Percentiles rank a stretch among this genome's conserved stretches.
These are phyloP conservation scores for Eupithecia centaureata DNA, from an alignment of 2,888 invertebrate species.

Conservation along the genomic window DNA sequence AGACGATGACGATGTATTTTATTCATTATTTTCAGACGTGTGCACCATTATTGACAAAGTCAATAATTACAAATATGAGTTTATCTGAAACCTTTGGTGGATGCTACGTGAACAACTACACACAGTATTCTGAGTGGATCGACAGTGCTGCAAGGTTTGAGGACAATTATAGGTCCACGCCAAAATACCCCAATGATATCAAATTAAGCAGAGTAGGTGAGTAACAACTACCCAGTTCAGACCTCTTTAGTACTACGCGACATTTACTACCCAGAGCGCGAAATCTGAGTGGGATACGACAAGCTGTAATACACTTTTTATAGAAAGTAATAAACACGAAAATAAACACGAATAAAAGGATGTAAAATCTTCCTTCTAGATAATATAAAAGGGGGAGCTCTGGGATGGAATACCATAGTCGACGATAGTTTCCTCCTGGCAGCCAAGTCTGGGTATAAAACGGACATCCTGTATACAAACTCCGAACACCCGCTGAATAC, in stretches of 20 bases:
- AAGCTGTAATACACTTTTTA: too few relatives aligned
- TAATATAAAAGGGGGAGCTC: conserved; percentile 42
- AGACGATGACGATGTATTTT: too few relatives aligned
- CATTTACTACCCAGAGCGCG: too few relatives aligned
- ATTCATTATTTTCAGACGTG: conserved; percentile 58
- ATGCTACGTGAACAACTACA: conserved; percentile 19
- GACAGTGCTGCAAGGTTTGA: conserved; percentile 7
- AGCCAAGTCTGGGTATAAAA: conserved; percentile 44
- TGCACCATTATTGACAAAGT: conserved; percentile 55
- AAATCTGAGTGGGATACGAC: too few relatives aligned
- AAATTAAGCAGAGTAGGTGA: neutral
- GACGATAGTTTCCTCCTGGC: conserved; percentile 51
- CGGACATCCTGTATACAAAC: conserved; percentile 39
- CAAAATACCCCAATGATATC: neutral
- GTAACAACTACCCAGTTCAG: neutral
- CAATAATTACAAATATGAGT: neutral
- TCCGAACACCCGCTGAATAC: conserved; percentile 14
- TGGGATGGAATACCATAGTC: conserved; percentile 56
- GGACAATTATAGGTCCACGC: neutral
- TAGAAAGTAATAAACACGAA: too few relatives aligned
- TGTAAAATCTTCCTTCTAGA: conserved; percentile 13
- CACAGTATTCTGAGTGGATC: conserved; percentile 6
- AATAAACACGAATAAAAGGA: too few relatives aligned
- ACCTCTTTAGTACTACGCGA: neutral
- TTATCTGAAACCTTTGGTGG: conserved; percentile 10